Percentiles rank a stretch among this genome's conserved stretches.
Evolutionary conservation across 2,888 invertebrate species (phyloP).

Genomic region (Leptinotarsa haldemani): DNA sequence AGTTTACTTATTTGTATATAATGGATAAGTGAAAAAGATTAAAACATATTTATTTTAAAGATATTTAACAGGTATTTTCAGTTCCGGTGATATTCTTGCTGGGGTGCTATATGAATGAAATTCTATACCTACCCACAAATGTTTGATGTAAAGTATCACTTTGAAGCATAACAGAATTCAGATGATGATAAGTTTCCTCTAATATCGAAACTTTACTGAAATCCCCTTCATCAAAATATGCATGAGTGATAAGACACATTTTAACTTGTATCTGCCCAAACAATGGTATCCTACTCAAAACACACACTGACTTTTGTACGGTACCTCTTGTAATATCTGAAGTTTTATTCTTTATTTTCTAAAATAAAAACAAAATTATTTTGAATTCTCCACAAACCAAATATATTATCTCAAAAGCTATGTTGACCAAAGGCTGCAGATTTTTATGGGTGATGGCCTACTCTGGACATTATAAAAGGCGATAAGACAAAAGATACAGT

Average conservation of each 20-base stretch:
- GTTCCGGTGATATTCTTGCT: no score
- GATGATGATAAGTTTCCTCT: conserved; percentile 91
- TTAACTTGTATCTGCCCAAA: conserved; percentile 96
- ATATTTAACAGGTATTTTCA: no score
- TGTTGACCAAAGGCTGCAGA: no score
- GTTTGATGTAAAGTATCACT: conserved; percentile 73
- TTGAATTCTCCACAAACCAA: not conserved
- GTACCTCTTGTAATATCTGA: conserved; percentile 97
- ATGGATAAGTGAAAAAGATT: no score
- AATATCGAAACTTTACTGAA: conserved; percentile 88
- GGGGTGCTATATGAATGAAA: not conserved
- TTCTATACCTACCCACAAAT: conserved; percentile 72
- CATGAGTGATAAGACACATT: conserved; percentile 94
- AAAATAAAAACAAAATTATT: conserved; percentile 54
- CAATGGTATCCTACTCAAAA: conserved; percentile 88
- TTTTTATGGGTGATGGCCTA: no score
- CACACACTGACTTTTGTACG: conserved; percentile 98
- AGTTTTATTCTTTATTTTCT: conserved; percentile 92
- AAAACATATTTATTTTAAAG: no score
- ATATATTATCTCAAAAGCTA: no score
- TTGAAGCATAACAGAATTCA: conserved; percentile 83
- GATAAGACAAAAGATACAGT: no score
- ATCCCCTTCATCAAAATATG: conserved; percentile 96
- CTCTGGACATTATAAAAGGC: no score
- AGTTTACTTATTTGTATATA: no score